phyloP scores from a whole-genome alignment of 2,888 invertebrate genomes.

The Labia minor region DNA sequence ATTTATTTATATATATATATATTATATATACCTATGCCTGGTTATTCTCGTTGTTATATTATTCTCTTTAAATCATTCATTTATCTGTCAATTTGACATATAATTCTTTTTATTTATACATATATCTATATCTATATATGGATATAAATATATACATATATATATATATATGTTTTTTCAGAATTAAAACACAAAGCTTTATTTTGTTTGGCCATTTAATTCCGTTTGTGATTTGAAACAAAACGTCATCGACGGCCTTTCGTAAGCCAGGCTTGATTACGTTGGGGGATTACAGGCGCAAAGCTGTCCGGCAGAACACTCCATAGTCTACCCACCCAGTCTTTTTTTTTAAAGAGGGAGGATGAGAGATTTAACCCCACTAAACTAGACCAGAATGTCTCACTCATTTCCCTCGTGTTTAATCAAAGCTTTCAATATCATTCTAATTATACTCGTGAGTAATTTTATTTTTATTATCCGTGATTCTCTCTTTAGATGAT shows the following conservation, averaged over 20 bases:
- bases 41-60: background rate
- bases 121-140: no score
- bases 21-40: background rate
- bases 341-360: no score
- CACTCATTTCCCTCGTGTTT: constrained; percentile 8
- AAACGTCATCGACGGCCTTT: background rate
- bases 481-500: no score
- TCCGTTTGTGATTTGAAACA: constrained; percentile 13
- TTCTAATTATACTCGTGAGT: background rate
- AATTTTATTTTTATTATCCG: background rate
- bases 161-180: background rate
- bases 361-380: no score
- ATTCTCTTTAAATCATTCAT: constrained; percentile 13
- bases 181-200: constrained; percentile 13
- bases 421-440: constrained; percentile 13
- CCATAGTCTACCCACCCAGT: background rate
- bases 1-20: background rate
- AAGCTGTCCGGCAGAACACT: background rate
- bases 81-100: constrained; percentile 13
- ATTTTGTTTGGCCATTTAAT: constrained; percentile 13
- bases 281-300: constrained; percentile 13
- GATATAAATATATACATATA: no score
- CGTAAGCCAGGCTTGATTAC: constrained; percentile 13
- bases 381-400: background rate
- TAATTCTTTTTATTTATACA: constrained; percentile 8